Conservation (phyloP, 2,113 vertebrate species). For the Athene cunicularia region DNA sequence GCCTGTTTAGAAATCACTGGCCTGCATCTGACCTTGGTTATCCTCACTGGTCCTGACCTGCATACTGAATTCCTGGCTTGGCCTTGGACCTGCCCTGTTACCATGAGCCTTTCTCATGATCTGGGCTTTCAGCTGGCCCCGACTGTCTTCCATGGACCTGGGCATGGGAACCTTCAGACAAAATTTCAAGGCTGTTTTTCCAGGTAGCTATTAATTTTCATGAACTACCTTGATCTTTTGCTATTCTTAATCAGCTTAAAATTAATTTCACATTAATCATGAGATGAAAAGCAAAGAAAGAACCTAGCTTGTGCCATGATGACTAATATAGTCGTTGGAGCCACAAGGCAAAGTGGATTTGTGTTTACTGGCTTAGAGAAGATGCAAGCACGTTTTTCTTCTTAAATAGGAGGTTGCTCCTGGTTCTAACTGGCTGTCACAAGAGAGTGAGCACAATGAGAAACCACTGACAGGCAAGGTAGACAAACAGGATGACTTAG, state of each 20-base stretch:
- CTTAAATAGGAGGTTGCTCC: neutral
- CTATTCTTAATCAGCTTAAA: neutral
- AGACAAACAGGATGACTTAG: neutral
- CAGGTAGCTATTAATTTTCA: neutral
- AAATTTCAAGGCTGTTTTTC: neutral
- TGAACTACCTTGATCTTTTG: neutral
- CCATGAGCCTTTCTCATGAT: neutral
- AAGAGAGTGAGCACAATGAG: neutral
- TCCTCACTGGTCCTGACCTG: neutral
- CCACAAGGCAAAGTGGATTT: neutral
- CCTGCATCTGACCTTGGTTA: neutral
- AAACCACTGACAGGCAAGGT: neutral
- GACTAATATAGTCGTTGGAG: neutral
- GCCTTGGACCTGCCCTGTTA: neutral
- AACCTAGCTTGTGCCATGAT: neutral
- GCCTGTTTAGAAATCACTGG: neutral
- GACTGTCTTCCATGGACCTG: neutral
- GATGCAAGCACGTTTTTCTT: neutral
- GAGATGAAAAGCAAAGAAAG: neutral
- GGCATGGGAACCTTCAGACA: neutral
- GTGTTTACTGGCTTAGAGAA: neutral
- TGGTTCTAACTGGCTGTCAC: neutral
- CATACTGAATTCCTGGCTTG: neutral
- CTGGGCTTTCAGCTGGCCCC: neutral
- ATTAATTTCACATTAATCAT: neutral